Conservation (phyloP, 1,140 invertebrate genomes). For the Hirudo medicinalis region DNA sequence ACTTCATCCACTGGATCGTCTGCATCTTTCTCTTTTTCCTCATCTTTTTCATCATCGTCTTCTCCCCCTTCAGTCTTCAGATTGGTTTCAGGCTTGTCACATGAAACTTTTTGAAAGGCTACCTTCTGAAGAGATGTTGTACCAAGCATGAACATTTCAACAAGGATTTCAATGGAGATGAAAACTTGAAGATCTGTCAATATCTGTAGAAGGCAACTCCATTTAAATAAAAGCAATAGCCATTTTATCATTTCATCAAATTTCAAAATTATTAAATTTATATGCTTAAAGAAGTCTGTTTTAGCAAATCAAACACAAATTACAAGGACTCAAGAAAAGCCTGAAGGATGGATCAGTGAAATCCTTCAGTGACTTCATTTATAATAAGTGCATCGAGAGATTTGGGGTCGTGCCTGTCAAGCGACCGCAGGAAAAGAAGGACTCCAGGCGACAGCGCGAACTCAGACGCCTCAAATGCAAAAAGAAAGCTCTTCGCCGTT, state of each 20-base stretch:
- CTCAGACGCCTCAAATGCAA: too few relatives aligned
- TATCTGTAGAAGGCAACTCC: conserved; percentile 29
- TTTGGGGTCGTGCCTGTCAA: too few relatives aligned
- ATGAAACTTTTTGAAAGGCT: neutral
- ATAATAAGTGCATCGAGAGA: too few relatives aligned
- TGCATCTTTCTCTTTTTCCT: neutral
- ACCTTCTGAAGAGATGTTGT: conserved; percentile 6
- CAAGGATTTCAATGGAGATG: conserved; percentile 35
- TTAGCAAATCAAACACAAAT: too few relatives aligned
- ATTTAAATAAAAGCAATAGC: neutral
- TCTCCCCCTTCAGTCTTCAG: neutral
- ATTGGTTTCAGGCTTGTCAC: neutral
- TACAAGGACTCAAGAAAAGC: too few relatives aligned
- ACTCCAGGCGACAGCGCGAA: too few relatives aligned
- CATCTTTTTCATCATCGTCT: conserved; percentile 1
- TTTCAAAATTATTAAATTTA: neutral
- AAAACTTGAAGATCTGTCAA: conserved; percentile 37
- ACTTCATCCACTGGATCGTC: neutral
- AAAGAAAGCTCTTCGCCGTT: too few relatives aligned
- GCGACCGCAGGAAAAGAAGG: too few relatives aligned
- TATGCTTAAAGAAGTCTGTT: too few relatives aligned
- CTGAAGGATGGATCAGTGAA: too few relatives aligned
- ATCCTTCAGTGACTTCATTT: too few relatives aligned
- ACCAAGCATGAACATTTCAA: conserved; percentile 35
- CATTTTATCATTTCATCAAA: neutral